Base-by-base conservation (phyloP, 2,113 vertebrate species). In the Uria aalge region DNA sequence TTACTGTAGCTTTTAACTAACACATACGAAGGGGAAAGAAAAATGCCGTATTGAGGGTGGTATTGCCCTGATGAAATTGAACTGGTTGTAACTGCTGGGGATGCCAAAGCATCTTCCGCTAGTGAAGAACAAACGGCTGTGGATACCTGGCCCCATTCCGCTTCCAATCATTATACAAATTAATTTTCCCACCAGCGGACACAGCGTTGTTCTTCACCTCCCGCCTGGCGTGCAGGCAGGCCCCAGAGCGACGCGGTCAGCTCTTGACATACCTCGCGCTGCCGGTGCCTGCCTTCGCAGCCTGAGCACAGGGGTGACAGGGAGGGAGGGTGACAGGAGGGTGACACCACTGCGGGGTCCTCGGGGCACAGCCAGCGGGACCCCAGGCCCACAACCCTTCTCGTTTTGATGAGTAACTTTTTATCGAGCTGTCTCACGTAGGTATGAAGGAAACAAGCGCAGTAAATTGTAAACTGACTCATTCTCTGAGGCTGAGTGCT, bases 21-120 rank as follows among this genome's bases (percentile, higher is more conserved):
- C 5, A 8, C 1, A 8, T 19, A 22, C 0, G 0, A 48, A 40
- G 48, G 4, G 11, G 20, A 3, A 22, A 26, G 23, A 4, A 18
- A 26, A n/a, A 38, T 11, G 52, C 27, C 8, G 2, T 4, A 41
- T 2, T 17, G 10, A 55, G n/a, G 47, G 60, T 7, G 32, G 30
- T 6, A 18, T 20, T 26, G 11, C 21, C 29, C 17, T 13, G 34
- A 23, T 12, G 15, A 40, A 47, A 41, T 57, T 5, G 6, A 90
- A 48, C 62, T 21, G 21, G 16, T 19, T 27, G 36, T 13, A 15
- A 38, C 8, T 45, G 24, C 3, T 32, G 34, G 75, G 11, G 64
- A 36, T 38, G 64, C 47, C 57, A 36, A 38, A 71, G 26, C 40
- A 43, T 26, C 53, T 80, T 40, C 62, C 32, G 27, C 38, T 17